Conservation (phyloP, 2,888 invertebrate genomes). For the Thalpophila matura region DNA sequence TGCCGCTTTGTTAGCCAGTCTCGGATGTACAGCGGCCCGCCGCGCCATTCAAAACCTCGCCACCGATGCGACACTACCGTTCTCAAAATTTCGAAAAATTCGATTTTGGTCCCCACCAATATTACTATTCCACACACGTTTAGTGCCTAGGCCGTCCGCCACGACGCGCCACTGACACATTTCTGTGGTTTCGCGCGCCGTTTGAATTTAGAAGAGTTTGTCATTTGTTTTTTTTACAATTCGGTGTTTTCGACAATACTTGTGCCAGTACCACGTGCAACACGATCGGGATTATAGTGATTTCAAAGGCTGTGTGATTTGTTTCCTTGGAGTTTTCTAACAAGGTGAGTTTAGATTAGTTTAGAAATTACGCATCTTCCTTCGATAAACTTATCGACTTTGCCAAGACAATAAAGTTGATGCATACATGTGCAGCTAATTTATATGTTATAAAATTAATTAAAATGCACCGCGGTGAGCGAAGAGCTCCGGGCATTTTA, state of each 20-base stretch:
- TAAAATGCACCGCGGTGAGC: conserved; percentile 61
- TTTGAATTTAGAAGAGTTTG: conserved; percentile 88
- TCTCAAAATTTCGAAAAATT: conserved; percentile 83
- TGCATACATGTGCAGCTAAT: conserved; percentile 39
- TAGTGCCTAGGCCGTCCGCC: conserved; percentile 85
- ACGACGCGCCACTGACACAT: conserved; percentile 90
- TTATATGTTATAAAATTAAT: conserved; percentile 60
- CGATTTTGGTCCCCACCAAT: conserved; percentile 77
- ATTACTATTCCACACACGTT: conserved; percentile 82
- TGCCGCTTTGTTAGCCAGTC: conserved; percentile 83
- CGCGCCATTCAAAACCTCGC: conserved; percentile 85
- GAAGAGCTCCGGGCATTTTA: conserved; percentile 58
- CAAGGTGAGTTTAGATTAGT: conserved; percentile 81
- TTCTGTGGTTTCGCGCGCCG: conserved; percentile 86
- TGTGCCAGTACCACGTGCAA: conserved; percentile 77
- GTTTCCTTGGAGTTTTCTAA: conserved; percentile 65
- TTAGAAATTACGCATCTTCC: conserved; percentile 44
- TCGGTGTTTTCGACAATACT: conserved; percentile 77
- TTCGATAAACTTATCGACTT: conserved; percentile 26
- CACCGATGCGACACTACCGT: conserved; percentile 82
- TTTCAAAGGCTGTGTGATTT: conserved; percentile 64
- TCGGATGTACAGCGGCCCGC: conserved; percentile 79
- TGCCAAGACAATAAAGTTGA: conserved; percentile 47
- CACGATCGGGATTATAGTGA: conserved; percentile 71
- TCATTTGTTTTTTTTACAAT: conserved; percentile 75